Percentiles rank a stretch among this genome's conserved stretches.
Conservation (phyloP, 1,140 invertebrate genomes). For the Manduca sexta region DNA sequence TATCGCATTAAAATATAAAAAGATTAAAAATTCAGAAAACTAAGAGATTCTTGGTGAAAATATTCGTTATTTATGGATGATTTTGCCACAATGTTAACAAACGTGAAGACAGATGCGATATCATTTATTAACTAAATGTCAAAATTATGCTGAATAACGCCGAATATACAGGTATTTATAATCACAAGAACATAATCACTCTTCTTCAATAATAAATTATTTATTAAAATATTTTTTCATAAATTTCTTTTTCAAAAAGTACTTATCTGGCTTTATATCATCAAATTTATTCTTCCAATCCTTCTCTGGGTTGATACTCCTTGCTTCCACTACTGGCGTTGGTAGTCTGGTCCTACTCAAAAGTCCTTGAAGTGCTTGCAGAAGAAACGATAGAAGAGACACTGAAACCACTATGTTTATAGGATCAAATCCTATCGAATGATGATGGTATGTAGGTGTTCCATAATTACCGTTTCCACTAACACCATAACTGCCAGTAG, state of each 20-base stretch:
- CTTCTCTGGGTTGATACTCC: constrained; percentile 27
- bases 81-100: no score
- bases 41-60: no score
- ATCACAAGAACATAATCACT: no score
- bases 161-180: no score
- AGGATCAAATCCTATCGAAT: constrained; percentile 68
- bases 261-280: constrained; percentile 24
- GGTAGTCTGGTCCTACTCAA: constrained; percentile 46
- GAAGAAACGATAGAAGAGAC: constrained; percentile 62
- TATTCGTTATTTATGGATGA: no score
- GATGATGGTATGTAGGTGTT: constrained; percentile 58
- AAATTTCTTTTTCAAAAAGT: constrained; percentile 32
- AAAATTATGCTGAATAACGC: no score
- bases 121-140: no score
- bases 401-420: constrained; percentile 69
- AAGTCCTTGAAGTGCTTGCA: constrained; percentile 64
- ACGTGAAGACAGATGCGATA: no score
- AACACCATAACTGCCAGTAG: constrained; percentile 40
- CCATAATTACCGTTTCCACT: constrained; percentile 38
- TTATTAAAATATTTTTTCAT: constrained; percentile 25
- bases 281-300: constrained; percentile 38
- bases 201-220: no score
- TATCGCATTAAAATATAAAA: no score
- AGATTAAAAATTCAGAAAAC: no score
- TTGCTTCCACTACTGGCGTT: constrained; percentile 54